Conservation (phyloP, 2,113 vertebrate genomes). For the Nothoprocta perdicaria region DNA sequence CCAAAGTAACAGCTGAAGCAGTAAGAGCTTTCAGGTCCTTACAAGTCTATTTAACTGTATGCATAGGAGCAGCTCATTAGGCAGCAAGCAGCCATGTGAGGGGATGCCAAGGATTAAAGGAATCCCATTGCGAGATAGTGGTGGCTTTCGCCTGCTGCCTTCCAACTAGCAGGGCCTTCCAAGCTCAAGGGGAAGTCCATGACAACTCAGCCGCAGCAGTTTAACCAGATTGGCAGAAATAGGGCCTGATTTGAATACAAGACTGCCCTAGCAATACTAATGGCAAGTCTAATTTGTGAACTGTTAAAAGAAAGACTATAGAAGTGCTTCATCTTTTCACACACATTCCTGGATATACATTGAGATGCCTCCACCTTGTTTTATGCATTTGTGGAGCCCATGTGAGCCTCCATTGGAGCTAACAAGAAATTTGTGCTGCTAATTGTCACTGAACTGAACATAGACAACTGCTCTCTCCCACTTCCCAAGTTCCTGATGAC, state of each 20-base stretch:
- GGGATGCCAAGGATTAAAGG: constrained; percentile 63
- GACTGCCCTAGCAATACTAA: background rate
- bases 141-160: constrained; percentile 59
- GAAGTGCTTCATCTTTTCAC: background rate
- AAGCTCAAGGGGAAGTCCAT: background rate
- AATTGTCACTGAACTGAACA: background rate
- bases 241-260: background rate
- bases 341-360: rapidly evolving
- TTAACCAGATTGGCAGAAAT: constrained; percentile 3
- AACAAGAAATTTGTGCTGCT: background rate
- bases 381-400: background rate
- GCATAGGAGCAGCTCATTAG: constrained; percentile 66
- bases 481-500: background rate
- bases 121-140: constrained; percentile 41
- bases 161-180: constrained; percentile 35
- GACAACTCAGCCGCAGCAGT: constrained; percentile 3
- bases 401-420: background rate
- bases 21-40: constrained; percentile 49
- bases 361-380: background rate
- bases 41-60: constrained; percentile 53
- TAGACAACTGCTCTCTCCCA: background rate
- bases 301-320: background rate
- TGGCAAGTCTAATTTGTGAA: background rate
- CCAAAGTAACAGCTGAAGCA: constrained; percentile 53
- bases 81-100: constrained; percentile 43